These are phyloP conservation scores for Montipora cactus DNA, from an alignment of 64 coral and sea anemone species.

Conservation along the genomic window DNA sequence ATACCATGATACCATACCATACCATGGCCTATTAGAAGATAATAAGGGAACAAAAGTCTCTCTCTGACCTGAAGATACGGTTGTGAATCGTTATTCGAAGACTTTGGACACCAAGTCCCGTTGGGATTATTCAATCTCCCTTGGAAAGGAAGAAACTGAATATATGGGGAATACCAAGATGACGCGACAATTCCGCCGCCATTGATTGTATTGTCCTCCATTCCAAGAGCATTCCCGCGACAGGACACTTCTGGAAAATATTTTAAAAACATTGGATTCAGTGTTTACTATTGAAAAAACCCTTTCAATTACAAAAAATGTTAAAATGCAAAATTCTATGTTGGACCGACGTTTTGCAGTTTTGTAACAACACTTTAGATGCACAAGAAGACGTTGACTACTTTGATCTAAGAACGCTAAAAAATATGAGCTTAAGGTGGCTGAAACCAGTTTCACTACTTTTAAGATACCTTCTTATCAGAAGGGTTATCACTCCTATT, in stretches of 20 bases:
- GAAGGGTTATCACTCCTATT: too few species aligned
- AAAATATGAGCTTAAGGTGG: too few species aligned
- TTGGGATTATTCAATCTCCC: conserved; percentile 47
- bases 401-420: too few species aligned
- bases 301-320: too few species aligned
- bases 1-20: too few species aligned
- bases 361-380: too few species aligned
- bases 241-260: conserved; percentile 1
- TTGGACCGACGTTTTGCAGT: too few species aligned
- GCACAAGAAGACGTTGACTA: too few species aligned
- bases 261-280: neutral
- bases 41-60: neutral
- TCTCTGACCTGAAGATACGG: conserved; percentile 55
- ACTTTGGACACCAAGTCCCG: conserved; percentile 59
- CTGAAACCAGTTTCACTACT: too few species aligned
- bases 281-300: too few species aligned
- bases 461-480: too few species aligned
- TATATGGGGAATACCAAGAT: conserved; percentile 39
- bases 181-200: conserved; percentile 29
- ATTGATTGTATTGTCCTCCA: conserved; percentile 7
- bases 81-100: neutral
- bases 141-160: conserved; percentile 24
- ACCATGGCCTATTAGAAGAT: neutral
- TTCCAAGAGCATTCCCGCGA: conserved; percentile 5
- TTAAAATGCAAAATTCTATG: too few species aligned